Evolutionary conservation across 2,797 vertebrate genomes (phyloP), one percentile per base, ranked within the genome.

Genomic region (Galago senegalensis): DNA sequence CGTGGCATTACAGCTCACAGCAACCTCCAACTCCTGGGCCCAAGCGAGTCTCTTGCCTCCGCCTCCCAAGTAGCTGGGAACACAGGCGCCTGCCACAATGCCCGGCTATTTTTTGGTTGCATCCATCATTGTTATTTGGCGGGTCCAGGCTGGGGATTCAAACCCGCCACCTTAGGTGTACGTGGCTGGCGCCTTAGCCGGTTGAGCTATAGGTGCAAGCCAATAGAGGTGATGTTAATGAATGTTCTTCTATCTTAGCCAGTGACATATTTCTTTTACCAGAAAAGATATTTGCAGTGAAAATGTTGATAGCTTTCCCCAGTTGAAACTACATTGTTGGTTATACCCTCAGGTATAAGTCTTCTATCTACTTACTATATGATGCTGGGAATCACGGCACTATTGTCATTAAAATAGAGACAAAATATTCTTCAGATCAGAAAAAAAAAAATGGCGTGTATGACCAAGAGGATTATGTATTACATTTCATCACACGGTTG

Each of bases 381-480:
- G 93, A 97, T 97, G 95, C 82, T 97, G 98, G 97, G 84, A 98
- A 17, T 95, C 88, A 97, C 88, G 94, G 37, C 58, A 97, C 94
- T 97, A 95, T 97, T 96, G 98, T 98, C 98, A 97, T 98, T 98
- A 97, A 97, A 97, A 98, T 81, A 92, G 83, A 97, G 97, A 98
- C 89, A 92, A 82, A 97, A 97, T 89, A 93, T 88, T 98, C 69
- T 98, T 97, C 95, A 97, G 92, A 89, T 95, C 79, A 97, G 97
- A 97, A 97, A 95, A 69, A 67, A 91, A 95, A 91, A 94, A 94
- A 25, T 90, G 70, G 31, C 81, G 17, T 92, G 21, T 97, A 70
- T 95, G 96, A 95, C 72, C 89, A 87, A 94, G 90, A 56, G 94
- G 87, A 69, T 98, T 97, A 97, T 98, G 70, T 94, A 98, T 98